Conservation (phyloP, 1,140 invertebrate genomes). For the Stegodyphus mimosarum region DNA sequence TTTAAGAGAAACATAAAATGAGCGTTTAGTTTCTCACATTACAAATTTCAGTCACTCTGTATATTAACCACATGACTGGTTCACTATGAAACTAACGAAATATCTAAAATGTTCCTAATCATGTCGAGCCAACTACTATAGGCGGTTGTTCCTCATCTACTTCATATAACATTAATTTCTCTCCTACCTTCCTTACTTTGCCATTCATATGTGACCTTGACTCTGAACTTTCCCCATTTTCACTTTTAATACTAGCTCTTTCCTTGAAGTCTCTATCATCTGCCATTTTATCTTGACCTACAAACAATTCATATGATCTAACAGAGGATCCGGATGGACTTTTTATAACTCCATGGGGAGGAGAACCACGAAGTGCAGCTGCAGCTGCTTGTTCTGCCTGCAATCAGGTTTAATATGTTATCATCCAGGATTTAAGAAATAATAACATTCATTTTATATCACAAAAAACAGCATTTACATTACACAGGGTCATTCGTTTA, state of each 20-base stretch:
- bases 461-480: too few relatives aligned
- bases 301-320: conserved; percentile 89
- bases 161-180: conserved; percentile 35
- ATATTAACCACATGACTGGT: conserved; percentile 17
- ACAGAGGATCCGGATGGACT: conserved; percentile 90
- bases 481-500: too few relatives aligned
- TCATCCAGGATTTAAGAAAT: too few relatives aligned
- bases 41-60: conserved; percentile 32
- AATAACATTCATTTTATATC: too few relatives aligned
- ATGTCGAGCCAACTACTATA: conserved; percentile 10
- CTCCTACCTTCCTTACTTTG: conserved; percentile 85
- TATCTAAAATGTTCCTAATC: too few relatives aligned
- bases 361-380: conserved; percentile 67
- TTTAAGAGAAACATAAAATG: too few relatives aligned
- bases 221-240: conserved; percentile 75
- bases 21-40: background rate
- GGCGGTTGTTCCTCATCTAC: conserved; percentile 56
- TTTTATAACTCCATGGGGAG: conserved; percentile 74
- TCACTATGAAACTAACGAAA: too few relatives aligned
- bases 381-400: conserved; percentile 66
- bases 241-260: conserved; percentile 89
- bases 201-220: conserved; percentile 66
- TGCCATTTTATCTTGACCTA: conserved; percentile 70
- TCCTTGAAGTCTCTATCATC: conserved; percentile 89
- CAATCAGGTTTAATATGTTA: background rate